Evolutionary conservation across 2,888 invertebrate species (phyloP).

Genomic region (Tinea pellionella): DNA sequence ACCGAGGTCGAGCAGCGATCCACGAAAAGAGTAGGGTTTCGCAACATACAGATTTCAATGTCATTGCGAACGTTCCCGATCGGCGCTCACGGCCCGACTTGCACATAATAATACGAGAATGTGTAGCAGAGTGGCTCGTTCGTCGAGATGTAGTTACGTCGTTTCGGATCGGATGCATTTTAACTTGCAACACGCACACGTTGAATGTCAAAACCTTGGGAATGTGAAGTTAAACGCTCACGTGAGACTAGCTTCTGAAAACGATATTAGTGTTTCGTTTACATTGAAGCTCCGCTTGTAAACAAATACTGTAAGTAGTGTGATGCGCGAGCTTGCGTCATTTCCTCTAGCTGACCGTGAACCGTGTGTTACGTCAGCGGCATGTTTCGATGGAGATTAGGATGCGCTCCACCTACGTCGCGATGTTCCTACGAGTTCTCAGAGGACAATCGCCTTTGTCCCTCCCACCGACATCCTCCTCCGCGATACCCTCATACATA

Average conservation of each 20-base stretch:
- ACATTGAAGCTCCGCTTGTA: not conserved
- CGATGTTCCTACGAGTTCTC: slow-evolving; percentile 15
- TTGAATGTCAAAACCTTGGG: slow-evolving; percentile 14
- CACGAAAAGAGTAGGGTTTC: slow-evolving; percentile 64
- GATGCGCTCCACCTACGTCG: slow-evolving; percentile 32
- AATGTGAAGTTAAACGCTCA: not conserved
- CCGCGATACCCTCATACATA: not conserved
- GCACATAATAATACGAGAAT: slow-evolving; percentile 13
- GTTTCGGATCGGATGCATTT: not conserved
- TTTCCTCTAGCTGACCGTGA: slow-evolving; percentile 66
- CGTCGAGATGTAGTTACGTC: not conserved
- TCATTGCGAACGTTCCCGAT: slow-evolving; percentile 47
- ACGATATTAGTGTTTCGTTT: not conserved
- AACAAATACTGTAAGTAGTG: slow-evolving; percentile 16
- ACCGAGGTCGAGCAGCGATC: slow-evolving; percentile 38
- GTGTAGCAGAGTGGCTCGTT: not conserved
- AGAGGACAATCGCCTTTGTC: slow-evolving; percentile 34
- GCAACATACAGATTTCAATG: slow-evolving; percentile 60
- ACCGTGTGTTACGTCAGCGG: slow-evolving; percentile 54
- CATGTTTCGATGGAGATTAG: slow-evolving; percentile 39
- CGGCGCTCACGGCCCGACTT: slow-evolving; percentile 25
- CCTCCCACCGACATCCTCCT: slow-evolving; percentile 5
- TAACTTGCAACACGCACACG: not conserved
- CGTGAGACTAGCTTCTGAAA: not conserved
- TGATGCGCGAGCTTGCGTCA: slow-evolving; percentile 54